Evolutionary conservation across 1,140 invertebrate genomes (phyloP), one percentile per base, ranked within the genome.

Genomic region (Dinothrombium tinctorium): DNA sequence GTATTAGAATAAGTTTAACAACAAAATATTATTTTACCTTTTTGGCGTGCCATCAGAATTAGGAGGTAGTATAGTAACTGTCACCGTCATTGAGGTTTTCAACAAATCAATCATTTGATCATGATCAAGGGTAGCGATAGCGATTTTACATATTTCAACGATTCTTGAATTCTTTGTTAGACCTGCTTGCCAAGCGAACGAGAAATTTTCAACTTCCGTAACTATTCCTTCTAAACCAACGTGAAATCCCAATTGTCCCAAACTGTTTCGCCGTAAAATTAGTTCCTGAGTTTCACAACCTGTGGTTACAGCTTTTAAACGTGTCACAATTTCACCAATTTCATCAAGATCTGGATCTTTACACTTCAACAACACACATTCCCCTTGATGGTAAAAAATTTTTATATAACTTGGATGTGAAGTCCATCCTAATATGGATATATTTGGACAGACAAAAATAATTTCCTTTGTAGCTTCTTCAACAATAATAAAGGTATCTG

Each of bases 141-240:
- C 78, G 6, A 78, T 68, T 59, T 84, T 80, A 55, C 81, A 86
- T 45, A 87, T 83, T 64, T 95, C 84, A 12, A 94, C 80, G 39
- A 95, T 66, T 24, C 86, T 66, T 20, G 77, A 79, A 12, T 82
- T 82, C 58, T 83, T 80, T 37, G 77, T 59, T 1, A 95, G 63
- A 19, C 86, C 86, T n/a, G 80, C 78, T 44, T 79, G 69, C 65
- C 75, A 81, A 8, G 89, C 86, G 45, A 74, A 69, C 3, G 84
- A 82, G 53, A 74, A 73, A 41, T 67, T 68, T 58, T 92, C 86
- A 1, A 94, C 86, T 53, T 89, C 77, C 2, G 82, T 90, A 2
- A 95, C 82, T 3, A 94, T 70, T 3, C 87, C 89, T 59, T 94
- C 87, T 11, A 81, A 78, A 54, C 92, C 83, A 19, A 94, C 81